Evolutionary conservation across 92 coral and sea anemone species (phyloP).

Genomic region (Umimayanthus chanpuru): DNA sequence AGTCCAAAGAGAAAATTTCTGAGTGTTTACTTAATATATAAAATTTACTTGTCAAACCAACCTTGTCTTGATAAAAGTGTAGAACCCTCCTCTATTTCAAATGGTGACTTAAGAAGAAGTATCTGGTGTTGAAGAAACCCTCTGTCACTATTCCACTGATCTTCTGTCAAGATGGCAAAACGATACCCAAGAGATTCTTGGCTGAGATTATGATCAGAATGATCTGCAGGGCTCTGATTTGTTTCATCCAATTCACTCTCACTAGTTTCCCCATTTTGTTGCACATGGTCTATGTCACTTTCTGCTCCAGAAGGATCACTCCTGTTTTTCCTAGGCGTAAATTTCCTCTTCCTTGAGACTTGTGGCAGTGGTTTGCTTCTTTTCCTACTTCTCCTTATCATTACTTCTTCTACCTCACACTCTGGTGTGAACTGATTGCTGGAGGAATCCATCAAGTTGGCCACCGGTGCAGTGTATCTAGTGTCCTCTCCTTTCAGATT

Average conservation of each 20-base stretch:
- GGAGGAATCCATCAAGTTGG: no score
- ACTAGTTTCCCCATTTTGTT: background rate
- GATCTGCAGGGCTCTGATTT: no score
- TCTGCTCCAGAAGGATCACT: background rate
- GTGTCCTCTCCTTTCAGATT: no score
- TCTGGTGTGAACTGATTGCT: background rate
- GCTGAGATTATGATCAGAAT: background rate
- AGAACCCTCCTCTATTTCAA: conserved; percentile 73
- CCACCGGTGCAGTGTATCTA: no score
- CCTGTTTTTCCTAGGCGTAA: background rate
- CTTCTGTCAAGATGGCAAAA: background rate
- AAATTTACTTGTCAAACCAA: background rate
- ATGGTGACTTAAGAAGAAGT: conserved; percentile 59
- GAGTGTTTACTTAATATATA: background rate
- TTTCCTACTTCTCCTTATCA: background rate
- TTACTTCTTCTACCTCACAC: background rate
- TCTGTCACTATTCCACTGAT: conserved; percentile 53
- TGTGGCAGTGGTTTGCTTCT: background rate
- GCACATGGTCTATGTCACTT: background rate
- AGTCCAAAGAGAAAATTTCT: no score
- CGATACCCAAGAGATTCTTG: conserved; percentile 1
- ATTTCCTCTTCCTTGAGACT: background rate
- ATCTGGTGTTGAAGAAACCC: conserved; percentile 79
- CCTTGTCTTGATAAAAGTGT: conserved; percentile 60
- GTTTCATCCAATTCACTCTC: background rate